Conservation (phyloP, 2,888 invertebrate species). For the Rhorus exstirpatorius region DNA sequence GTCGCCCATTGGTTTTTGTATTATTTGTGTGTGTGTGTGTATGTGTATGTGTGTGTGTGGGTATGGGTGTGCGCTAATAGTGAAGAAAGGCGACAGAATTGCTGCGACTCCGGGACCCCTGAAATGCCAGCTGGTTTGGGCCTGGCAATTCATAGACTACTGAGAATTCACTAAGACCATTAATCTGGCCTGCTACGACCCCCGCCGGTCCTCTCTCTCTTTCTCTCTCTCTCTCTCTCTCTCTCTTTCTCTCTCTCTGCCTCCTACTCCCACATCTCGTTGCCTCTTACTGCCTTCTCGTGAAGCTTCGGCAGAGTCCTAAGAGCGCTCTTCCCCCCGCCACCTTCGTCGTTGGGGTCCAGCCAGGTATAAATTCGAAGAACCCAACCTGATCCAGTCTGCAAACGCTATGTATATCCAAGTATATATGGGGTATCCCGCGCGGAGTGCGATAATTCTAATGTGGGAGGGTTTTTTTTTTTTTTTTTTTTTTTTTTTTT, state of each 20-base stretch:
- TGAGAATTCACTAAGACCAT: conserved; percentile 84
- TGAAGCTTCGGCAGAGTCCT: conserved; percentile 34
- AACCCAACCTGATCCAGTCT: conserved; percentile 72
- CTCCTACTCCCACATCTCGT: too few relatives aligned
- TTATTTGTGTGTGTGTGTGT: background rate
- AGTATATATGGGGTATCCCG: background rate
- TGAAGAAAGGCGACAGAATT: conserved; percentile 67
- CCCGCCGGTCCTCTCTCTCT: conserved; percentile 74
- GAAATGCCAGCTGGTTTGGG: conserved; percentile 58
- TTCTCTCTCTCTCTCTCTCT: conserved; percentile 59
- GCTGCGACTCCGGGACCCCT: conserved; percentile 55
- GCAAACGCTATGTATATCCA: conserved; percentile 7
- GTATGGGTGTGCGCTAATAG: conserved; percentile 33
- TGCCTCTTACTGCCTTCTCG: conserved; percentile 45
- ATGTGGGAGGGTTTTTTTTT: too few relatives aligned
- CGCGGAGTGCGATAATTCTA: background rate
- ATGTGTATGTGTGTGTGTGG: background rate
- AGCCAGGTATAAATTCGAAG: conserved; percentile 73
- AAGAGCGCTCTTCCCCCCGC: conserved; percentile 40
- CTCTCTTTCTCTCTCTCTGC: conserved; percentile 41
- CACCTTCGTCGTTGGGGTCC: conserved; percentile 47
- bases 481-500: too few relatives aligned
- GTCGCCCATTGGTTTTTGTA: conserved; percentile 61
- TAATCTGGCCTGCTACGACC: conserved; percentile 84
- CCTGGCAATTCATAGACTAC: conserved; percentile 76